Evolutionary conservation across 2,797 vertebrate species (phyloP).

Genomic region (Pseudomugil gertrudae): DNA sequence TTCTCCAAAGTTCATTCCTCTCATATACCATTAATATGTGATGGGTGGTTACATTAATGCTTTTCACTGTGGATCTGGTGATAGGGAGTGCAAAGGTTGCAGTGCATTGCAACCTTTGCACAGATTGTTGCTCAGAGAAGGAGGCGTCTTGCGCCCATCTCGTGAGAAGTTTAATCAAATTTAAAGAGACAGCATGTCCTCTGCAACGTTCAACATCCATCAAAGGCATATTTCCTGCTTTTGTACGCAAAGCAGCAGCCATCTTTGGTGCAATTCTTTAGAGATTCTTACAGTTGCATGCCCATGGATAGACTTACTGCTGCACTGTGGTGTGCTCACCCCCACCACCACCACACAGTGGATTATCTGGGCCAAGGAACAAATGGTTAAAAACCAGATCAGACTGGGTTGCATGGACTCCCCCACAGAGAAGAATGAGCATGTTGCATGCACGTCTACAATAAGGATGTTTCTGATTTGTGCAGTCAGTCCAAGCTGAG

Average conservation of each 20-base stretch:
- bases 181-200: conserved; percentile 58
- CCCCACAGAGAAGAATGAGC: conserved; percentile 16
- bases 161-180: conserved; percentile 71
- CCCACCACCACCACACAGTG: conserved; percentile 4
- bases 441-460: conserved; percentile 15
- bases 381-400: conserved; percentile 60
- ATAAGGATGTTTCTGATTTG: conserved; percentile 1
- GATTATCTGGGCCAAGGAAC: conserved; percentile 11
- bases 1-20: conserved; percentile 75
- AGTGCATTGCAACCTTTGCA: background rate
- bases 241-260: conserved; percentile 67
- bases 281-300: conserved; percentile 51
- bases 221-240: conserved; percentile 18
- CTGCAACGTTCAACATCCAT: background rate
- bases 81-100: background rate
- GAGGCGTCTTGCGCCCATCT: conserved; percentile 41
- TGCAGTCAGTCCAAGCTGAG: conserved; percentile 10
- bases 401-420: conserved; percentile 49
- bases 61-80: background rate
- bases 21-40: background rate
- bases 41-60: background rate
- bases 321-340: background rate
- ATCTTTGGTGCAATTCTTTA: conserved; percentile 75
- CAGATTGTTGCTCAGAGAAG: background rate
- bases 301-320: background rate